Base-by-base conservation (phyloP, 1,140 invertebrate species). In the Neodiprion lecontei region DNA sequence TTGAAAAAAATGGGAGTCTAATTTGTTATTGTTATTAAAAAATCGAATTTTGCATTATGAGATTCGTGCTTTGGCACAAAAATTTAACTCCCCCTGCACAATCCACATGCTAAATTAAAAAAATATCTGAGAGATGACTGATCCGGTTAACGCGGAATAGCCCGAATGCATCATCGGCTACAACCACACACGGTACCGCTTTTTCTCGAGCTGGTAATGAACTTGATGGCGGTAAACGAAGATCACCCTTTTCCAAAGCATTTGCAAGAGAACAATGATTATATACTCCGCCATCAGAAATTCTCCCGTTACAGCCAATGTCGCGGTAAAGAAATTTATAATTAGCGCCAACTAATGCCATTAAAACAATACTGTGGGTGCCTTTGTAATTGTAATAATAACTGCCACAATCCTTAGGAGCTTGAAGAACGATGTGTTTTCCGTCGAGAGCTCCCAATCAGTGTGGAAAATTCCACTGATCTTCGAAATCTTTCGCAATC, bases 331-430 rank as follows among this genome's bases (percentile, higher is more conserved):
- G 72, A 79, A 88, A 87, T 79, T 77, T 80, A 74, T 87, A 86
- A 49, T 84, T 79, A 53, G 77, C 80, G 83, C 86, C 81, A 28
- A 76, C 84, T 21, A 87, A 74, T 72, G 85, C 86, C 74, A 89
- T 65, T 49, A 88, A 78, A 28, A 89, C 82, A 17, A 88, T 79
- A 71, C 82, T 87, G 73, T 83, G 78, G 47, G 74, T 78, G 17
- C 79, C 80, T 81, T 89, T 89, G 76, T 89, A 89, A 81, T 89
- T 88, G 72, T 78, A 86, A 77, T 81, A 87, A 70, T 78, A 79
- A 21, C 17, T 21, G 17, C 17, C 17, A 21, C 17, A 21, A 21
- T 21, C 17, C 17, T 21, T 21, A 21, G 17, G 17, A 21, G 17
- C 53, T 72, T 79, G 14, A n/a, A 85, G 77, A 40, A 69, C 47